Percentiles rank a stretch among this genome's conserved stretches.
phyloP scores from a whole-genome alignment of 2,888 invertebrate genomes.

The Heliconius ismenius region DNA sequence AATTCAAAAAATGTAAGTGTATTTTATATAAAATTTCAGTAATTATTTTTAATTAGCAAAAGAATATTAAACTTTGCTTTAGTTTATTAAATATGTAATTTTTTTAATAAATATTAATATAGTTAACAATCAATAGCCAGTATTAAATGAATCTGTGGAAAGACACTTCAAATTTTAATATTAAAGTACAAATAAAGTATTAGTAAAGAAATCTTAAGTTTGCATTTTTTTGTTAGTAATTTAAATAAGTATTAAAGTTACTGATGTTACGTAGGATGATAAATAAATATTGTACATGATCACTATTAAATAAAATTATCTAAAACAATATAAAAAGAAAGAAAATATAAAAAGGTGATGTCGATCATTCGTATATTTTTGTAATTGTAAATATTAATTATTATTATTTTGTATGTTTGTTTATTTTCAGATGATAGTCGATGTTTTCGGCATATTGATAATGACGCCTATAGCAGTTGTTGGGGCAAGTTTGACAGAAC shows the following conservation, averaged over 20 bases:
- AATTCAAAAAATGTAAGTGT: slow-evolving; percentile 72
- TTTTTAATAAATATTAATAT: not conserved
- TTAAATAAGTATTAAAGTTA: no score
- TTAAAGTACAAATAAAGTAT: not conserved
- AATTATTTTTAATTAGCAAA: not conserved
- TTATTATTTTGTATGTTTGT: no score
- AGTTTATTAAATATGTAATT: not conserved
- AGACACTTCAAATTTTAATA: not conserved
- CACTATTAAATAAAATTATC: no score
- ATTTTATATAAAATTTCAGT: not conserved
- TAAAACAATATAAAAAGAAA: no score
- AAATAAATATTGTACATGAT: no score
- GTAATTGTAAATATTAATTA: no score
- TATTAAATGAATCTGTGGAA: no score
- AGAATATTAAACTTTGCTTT: not conserved
- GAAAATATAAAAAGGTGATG: no score
- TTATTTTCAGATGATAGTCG: slow-evolving; percentile 68
- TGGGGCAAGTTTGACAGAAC: slow-evolving; percentile 73
- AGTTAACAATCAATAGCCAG: not conserved
- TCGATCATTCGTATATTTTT: no score
- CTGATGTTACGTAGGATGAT: no score
- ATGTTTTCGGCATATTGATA: slow-evolving; percentile 73
- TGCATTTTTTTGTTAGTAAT: no score
- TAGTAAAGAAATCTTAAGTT: not conserved
- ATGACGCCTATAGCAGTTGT: slow-evolving; percentile 76